Conservation (phyloP, 2,113 vertebrate genomes). For the Sardina pilchardus region DNA sequence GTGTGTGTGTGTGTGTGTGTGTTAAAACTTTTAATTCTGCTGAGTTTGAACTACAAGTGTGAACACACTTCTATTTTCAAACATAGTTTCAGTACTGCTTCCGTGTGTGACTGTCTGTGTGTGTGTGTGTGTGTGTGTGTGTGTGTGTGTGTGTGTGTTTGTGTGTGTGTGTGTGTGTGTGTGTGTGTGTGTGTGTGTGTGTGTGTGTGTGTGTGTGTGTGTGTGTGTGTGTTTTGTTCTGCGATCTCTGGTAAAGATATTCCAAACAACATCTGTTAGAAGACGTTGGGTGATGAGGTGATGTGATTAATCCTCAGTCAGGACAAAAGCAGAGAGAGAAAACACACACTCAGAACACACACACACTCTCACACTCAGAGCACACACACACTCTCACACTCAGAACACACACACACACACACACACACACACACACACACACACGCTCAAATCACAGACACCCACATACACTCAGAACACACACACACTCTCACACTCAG, state of each 20-base stretch:
- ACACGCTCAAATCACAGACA: neutral
- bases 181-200: neutral
- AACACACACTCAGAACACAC: neutral
- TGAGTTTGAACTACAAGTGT: too few relatives aligned
- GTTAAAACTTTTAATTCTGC: too few relatives aligned
- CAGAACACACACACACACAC: neutral
- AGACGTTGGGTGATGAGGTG: neutral
- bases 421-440: constrained; percentile 1
- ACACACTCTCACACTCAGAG: neutral
- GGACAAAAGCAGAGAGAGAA: neutral
- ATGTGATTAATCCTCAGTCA: neutral
- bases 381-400: neutral
- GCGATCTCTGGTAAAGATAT: neutral
- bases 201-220: constrained; percentile 6
- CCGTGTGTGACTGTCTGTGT: too few relatives aligned
- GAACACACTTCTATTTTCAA: too few relatives aligned
- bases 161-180: neutral
- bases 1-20: too few relatives aligned
- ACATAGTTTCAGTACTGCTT: too few relatives aligned
- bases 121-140: neutral
- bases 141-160: neutral
- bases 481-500: constrained; percentile 2
- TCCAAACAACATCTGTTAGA: neutral
- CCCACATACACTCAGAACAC: neutral
- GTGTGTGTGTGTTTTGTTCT: neutral